Conservation (phyloP, 1,140 invertebrate genomes). For the Lucilia cuprina region DNA sequence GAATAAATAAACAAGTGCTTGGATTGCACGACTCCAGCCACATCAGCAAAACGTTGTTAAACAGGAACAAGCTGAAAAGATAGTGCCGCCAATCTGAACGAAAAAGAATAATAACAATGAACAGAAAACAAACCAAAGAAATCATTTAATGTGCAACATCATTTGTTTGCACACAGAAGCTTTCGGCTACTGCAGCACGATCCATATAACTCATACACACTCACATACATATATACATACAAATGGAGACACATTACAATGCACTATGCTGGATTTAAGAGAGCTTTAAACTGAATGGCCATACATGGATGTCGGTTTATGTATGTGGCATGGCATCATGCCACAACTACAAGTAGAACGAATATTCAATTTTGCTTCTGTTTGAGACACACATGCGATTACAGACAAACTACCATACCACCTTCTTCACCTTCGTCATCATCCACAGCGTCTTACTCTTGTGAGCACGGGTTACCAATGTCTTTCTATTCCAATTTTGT, state of each 20-base stretch:
- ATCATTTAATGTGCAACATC: background rate
- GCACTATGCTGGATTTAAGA: background rate
- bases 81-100: background rate
- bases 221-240: background rate
- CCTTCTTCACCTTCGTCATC: background rate
- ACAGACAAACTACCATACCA: background rate
- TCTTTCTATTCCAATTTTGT: background rate
- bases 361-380: background rate
- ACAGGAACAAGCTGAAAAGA: slow-evolving; percentile 20
- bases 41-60: slow-evolving; percentile 14
- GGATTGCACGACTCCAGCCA: background rate
- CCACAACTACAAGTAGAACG: background rate
- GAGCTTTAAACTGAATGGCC: background rate
- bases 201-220: background rate
- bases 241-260: background rate
- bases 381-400: background rate
- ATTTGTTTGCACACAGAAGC: slow-evolving; percentile 26
- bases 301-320: background rate
- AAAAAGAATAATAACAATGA: background rate
- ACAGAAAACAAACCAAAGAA: background rate
- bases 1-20: slow-evolving; percentile 21
- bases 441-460: background rate
- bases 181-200: slow-evolving; percentile 24
- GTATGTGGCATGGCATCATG: background rate
- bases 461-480: background rate